Percentiles rank a stretch among this genome's conserved stretches.
phyloP scores from a whole-genome alignment of 2,797 vertebrate genomes.

The Sebastes kiyomatsui region DNA sequence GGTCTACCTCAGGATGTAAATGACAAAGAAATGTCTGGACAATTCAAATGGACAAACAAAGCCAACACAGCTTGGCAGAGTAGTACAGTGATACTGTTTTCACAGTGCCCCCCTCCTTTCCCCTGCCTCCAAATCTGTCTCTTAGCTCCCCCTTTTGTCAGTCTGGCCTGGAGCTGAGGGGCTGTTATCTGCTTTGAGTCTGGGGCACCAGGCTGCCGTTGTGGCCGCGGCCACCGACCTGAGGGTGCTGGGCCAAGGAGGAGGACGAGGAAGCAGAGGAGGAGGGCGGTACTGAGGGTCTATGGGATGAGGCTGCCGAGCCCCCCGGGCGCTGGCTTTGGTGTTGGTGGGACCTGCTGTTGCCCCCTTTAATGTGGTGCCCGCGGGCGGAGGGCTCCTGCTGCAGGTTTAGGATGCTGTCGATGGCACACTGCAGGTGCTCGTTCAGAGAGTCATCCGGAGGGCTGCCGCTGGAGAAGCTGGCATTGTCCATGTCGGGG shows the following conservation, averaged over 20 bases:
- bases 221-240: constrained; percentile 86
- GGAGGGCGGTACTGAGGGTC: constrained; percentile 72
- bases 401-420: constrained; percentile 96
- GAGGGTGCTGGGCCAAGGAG: constrained; percentile 85
- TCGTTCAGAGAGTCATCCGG: constrained; percentile 92
- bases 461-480: constrained; percentile 95
- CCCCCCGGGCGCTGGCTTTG: constrained; percentile 81
- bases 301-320: constrained; percentile 76
- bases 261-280: constrained; percentile 77
- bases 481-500: constrained; percentile 93
- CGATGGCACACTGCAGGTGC: constrained; percentile 96
- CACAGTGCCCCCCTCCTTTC: constrained; percentile 67
- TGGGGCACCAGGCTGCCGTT: constrained; percentile 92
- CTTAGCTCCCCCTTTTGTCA: constrained; percentile 46
- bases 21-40: constrained; percentile 73
- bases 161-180: constrained; percentile 63
- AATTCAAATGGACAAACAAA: constrained; percentile 82
- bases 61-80: constrained; percentile 78
- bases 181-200: constrained; percentile 96
- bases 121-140: constrained; percentile 38
- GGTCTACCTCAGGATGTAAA: constrained; percentile 66
- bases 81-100: constrained; percentile 76
- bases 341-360: constrained; percentile 75
- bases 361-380: constrained; percentile 69
- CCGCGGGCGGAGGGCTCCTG: constrained; percentile 81